phyloP scores from a whole-genome alignment of 2,113 vertebrate species.

The Peucedramus taeniatus region DNA sequence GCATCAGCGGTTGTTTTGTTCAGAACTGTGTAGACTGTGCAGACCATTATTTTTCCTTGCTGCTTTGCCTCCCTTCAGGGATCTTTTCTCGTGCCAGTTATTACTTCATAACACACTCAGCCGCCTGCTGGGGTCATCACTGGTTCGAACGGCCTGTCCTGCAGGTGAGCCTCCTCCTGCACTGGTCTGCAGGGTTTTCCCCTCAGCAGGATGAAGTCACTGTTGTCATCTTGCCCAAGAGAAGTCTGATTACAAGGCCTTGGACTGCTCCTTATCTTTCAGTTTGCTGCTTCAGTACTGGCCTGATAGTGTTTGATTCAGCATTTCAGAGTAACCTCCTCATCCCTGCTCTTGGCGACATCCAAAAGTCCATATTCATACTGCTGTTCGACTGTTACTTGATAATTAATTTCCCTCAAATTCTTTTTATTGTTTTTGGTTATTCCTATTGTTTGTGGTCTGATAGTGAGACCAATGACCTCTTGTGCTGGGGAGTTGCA shows the following conservation, averaged over 20 bases:
- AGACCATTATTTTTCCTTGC: background rate
- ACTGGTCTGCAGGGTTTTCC: background rate
- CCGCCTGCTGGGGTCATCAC: background rate
- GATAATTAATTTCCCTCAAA: background rate
- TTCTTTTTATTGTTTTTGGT: background rate
- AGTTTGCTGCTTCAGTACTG: background rate
- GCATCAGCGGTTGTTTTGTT: background rate
- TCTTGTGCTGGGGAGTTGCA: accelerated
- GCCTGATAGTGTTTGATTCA: background rate
- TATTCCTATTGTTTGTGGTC: no score
- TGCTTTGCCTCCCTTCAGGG: background rate
- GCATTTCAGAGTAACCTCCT: background rate
- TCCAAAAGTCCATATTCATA: background rate
- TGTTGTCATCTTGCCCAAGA: background rate
- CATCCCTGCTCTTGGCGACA: accelerated
- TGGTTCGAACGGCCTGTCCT: background rate
- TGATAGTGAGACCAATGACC: background rate
- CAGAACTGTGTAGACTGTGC: background rate
- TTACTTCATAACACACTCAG: background rate
- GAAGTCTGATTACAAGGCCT: background rate
- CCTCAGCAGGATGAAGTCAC: background rate
- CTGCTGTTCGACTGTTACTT: background rate
- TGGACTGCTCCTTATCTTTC: background rate
- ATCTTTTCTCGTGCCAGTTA: background rate
- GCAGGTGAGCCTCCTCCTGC: background rate